These are phyloP conservation scores for Matsumyia berberina DNA, from an alignment of 2,888 invertebrate species.

Conservation along the genomic window DNA sequence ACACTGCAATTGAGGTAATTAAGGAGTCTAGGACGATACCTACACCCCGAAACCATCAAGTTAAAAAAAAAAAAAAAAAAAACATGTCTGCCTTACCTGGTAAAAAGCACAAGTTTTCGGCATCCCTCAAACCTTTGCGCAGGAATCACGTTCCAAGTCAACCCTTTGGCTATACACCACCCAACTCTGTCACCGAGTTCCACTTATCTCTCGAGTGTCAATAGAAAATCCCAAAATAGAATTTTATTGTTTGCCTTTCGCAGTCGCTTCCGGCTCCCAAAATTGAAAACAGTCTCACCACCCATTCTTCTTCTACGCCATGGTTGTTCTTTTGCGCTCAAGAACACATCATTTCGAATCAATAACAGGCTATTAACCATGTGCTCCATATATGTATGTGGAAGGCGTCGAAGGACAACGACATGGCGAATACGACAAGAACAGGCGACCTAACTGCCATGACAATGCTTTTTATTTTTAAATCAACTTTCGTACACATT, in stretches of 20 bases:
- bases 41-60: no score
- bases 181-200: background rate
- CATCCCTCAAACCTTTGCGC: no score
- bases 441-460: conserved; percentile 63
- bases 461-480: conserved; percentile 72
- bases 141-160: background rate
- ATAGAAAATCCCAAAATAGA: conserved; percentile 59
- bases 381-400: background rate
- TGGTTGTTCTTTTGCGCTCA: background rate
- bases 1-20: no score
- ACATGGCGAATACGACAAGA: conserved; percentile 42
- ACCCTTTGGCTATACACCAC: background rate
- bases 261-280: conserved; percentile 44
- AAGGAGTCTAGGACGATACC: no score
- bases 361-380: background rate
- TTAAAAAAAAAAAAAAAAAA: no score
- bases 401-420: conserved; percentile 52
- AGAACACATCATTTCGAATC: conserved; percentile 10
- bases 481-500: conserved; percentile 41
- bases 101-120: background rate
- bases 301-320: background rate
- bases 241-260: conserved; percentile 52
- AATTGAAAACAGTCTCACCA: conserved; percentile 1
- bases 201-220: conserved; percentile 16
- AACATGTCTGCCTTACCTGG: no score